Conservation (phyloP, 2,888 invertebrate genomes). For the Globia sparganii region DNA sequence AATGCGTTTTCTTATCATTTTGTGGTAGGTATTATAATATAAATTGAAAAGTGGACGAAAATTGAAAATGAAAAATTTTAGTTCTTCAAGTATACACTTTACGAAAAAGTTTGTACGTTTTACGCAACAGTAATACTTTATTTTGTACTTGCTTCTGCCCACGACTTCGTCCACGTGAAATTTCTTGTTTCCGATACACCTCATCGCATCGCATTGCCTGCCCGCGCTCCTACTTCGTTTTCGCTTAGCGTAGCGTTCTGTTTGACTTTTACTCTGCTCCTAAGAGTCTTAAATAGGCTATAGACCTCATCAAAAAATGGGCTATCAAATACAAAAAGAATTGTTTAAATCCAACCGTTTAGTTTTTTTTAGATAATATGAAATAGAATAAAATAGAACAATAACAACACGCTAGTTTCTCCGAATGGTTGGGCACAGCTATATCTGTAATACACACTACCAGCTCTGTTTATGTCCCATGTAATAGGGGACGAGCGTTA, state of each 20-base stretch:
- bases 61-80: not conserved
- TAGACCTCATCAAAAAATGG: too few species aligned
- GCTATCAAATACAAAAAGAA: too few species aligned
- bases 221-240: too few species aligned
- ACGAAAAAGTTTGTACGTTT: not conserved
- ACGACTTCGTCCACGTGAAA: too few species aligned
- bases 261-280: too few species aligned
- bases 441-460: not conserved
- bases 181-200: too few species aligned
- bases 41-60: not conserved
- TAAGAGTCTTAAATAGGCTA: too few species aligned
- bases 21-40: constrained; percentile 11
- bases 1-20: constrained; percentile 1
- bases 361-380: too few species aligned
- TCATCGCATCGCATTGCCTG: too few species aligned
- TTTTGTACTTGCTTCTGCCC: not conserved
- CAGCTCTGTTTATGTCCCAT: not conserved
- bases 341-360: too few species aligned
- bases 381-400: too few species aligned
- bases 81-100: not conserved
- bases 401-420: not conserved
- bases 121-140: not conserved
- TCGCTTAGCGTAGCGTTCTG: too few species aligned
- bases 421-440: not conserved
- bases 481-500: not conserved